Evolutionary conservation across 1,140 invertebrate genomes (phyloP).

Genomic region (Brachionus rubens): DNA sequence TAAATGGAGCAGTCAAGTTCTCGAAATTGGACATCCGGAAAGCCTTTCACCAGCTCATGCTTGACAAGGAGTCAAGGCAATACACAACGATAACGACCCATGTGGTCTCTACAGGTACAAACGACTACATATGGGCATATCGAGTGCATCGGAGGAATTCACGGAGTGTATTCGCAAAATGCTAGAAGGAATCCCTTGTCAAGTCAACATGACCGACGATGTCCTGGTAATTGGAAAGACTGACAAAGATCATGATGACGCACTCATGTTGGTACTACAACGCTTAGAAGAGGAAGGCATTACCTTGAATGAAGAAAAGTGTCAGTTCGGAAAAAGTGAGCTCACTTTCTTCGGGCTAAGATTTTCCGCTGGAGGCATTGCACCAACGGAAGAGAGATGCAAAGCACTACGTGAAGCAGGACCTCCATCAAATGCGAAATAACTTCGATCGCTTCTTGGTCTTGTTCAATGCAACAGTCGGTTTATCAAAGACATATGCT

Average conservation of each 20-base stretch:
- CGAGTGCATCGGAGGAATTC: conserved; percentile 48
- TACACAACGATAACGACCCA: conserved; percentile 60
- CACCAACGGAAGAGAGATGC: conserved; percentile 41
- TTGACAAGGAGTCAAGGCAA: conserved; percentile 48
- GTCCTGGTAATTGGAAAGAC: conserved; percentile 50
- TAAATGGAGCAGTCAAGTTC: too few relatives aligned
- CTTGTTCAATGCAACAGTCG: too few relatives aligned
- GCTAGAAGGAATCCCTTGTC: conserved; percentile 41
- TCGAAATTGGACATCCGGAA: too few relatives aligned
- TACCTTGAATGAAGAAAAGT: conserved; percentile 55
- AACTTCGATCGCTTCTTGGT: too few relatives aligned
- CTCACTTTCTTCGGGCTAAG: conserved; percentile 56
- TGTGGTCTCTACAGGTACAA: conserved; percentile 55
- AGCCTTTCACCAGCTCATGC: too few relatives aligned
- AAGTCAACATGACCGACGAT: conserved; percentile 50
- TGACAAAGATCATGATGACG: conserved; percentile 49
- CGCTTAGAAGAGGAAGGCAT: conserved; percentile 50
- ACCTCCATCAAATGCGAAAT: too few relatives aligned
- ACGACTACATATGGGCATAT: conserved; percentile 59
- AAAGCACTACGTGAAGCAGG: conserved; percentile 28
- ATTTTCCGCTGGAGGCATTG: conserved; percentile 47
- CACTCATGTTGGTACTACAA: conserved; percentile 48
- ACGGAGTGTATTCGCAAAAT: conserved; percentile 47
- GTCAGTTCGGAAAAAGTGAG: conserved; percentile 51
- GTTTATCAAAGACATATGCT: too few relatives aligned